These are phyloP conservation scores for Epinephelus lanceolatus DNA, from an alignment of 2,113 vertebrate genomes.

Conservation along the genomic window DNA sequence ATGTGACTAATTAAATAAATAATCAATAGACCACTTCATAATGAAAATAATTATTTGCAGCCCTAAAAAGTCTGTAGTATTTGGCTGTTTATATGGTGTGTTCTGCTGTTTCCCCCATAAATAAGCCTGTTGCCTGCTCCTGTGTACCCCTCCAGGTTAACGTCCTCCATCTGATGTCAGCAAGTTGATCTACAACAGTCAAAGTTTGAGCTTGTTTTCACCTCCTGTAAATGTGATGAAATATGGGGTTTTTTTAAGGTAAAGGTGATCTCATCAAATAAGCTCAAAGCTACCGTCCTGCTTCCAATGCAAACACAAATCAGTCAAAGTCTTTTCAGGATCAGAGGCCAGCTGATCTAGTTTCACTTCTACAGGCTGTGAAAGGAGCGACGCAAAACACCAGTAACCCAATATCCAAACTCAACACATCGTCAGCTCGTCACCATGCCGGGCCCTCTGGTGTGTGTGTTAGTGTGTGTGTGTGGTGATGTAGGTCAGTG, in stretches of 20 bases:
- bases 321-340: background rate
- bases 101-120: too few species aligned
- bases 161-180: background rate
- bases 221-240: background rate
- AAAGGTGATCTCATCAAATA: too few species aligned
- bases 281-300: background rate
- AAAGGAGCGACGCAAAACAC: conserved; percentile 3
- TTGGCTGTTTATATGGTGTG: background rate
- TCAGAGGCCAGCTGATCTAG: background rate
- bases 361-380: background rate
- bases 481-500: conserved; percentile 23
- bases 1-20: too few species aligned
- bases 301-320: conserved; percentile 1
- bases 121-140: too few species aligned
- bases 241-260: too few species aligned
- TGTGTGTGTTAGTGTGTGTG: conserved; percentile 16
- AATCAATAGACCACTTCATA: too few species aligned
- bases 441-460: background rate
- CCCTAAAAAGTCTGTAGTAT: too few species aligned
- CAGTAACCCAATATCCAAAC: conserved; percentile 29
- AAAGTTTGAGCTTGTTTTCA: rapidly evolving
- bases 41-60: too few species aligned
- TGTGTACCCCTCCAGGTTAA: background rate
- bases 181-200: background rate
- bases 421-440: conserved; percentile 9